Evolutionary conservation across 2,888 invertebrate genomes (phyloP), one percentile per base, ranked within the genome.

Genomic region (Lepidonotus clava): DNA sequence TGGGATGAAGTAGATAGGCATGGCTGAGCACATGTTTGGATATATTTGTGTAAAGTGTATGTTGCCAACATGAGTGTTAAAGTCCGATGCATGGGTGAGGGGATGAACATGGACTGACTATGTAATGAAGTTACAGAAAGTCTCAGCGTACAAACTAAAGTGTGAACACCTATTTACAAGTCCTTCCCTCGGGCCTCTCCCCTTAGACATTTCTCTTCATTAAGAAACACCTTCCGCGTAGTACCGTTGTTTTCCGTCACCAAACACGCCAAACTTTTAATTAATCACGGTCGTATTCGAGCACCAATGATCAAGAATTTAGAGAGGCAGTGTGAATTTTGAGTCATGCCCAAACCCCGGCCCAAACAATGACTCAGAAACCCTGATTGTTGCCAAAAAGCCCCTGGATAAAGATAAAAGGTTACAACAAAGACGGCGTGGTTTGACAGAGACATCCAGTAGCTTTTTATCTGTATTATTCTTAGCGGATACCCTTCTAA

Each of bases 231-330:
- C n/a, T n/a, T n/a, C n/a, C n/a, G n/a, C 28, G 24, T 11, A 24
- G 61, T 24, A 61, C 61, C 36, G n/a, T 34, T 71, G 71, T 38
- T 71, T 71, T 71, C 71, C 71, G 18, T 14, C 71, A 38, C 18
- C 71, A 71, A 71, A 71, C 71, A 71, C 38, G 21, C 34, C 8
- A 14, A 71, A 71, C 71, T n/a, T 71, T 71, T 71, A 71, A 71
- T 71, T 71, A 71, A 71, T 38, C 18, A 38, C 38, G 71, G n/a
- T 38, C 71, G 71, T 71, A 36, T 71, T 38, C 71, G 71, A 71
- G 71, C 36, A 18, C 34, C 71, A 18, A 34, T 34, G 34, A 18
- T 36, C 38, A 34, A 71, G 38, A 38, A 21, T 71, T 24, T 36
- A 38, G n/a, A 11, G 8, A 32, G 38, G n/a, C 11, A 18, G 71